Base-by-base conservation (phyloP, 2,888 invertebrate genomes). In the Mactromeris polynyma region DNA sequence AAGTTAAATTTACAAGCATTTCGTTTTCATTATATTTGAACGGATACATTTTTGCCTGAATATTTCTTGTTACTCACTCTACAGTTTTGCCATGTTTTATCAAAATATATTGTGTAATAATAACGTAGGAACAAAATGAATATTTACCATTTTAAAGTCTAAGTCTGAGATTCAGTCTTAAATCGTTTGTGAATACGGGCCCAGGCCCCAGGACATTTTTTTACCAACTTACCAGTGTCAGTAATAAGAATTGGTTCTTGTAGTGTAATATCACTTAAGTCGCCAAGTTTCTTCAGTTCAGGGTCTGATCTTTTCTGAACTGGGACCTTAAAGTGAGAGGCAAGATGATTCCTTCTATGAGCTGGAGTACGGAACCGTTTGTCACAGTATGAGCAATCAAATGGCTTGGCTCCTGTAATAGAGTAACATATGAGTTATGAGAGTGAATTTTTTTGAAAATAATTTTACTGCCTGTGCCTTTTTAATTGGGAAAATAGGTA, bases 231-330 rank as follows among this genome's bases (percentile, higher is more conserved):
- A 96, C 96, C 96, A 94, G 96, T 93, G 94, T 97, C 97, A 26
- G 97, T 97, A 77, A 97, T 97, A 14, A 97, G 95, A n/a, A 97
- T 97, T 2, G 97, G 97, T 90, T 97, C 97, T 92, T 97, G 97
- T 58, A 97, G 95, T 0, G 97, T 96, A 79, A 97, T 97, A 91
- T 97, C 97, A 1, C 97, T 96, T 21, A 97, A 91, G 40, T 93
- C 86, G 40, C 95, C 82, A 82, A 95, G 46, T 64, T 90, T 90
- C 58, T 88, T 88, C n/a, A 84, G 26, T 21, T 38, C 77, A 0
- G 78, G 58, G 26, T 88, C 88, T 19, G 51, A 42, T 77, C 73
- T 85, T 78, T 58, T 36, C 31, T 82, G 81, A 2, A 81, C n/a
- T 3, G 81, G 84, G 7, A 69, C 81, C 64, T 94, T 94, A 86